Base-by-base conservation (phyloP, 2,113 vertebrate species). In the Carassius carassius region DNA sequence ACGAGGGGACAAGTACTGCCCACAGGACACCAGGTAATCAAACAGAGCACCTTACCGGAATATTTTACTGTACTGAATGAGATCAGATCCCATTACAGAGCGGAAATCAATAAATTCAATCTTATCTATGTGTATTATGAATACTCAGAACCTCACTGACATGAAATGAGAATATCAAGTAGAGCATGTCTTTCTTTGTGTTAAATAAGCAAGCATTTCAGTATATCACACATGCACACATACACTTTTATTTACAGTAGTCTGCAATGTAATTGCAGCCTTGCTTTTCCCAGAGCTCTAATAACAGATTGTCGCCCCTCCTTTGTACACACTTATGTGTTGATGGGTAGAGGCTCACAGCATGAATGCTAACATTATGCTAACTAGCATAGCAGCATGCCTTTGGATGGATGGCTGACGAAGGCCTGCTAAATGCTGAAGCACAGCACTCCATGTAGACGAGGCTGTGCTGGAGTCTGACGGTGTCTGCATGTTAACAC, bases 1-100 rank as follows among this genome's bases (percentile, higher is more conserved):
- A 96, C 88, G 96, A 96, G 82, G 95, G 94, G 60, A 97, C 96
- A 78, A 96, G 95, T 17, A 94, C 96, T 29, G 94, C 93, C 17
- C 94, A 95, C 0, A 93, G 91, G 90, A 80, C 92, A n/a, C 93
- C 94, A 87, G 87, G 90, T 90, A 88, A 82, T 7, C 80, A 72
- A 63, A 47, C 75, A 65, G 3, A 62, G 51, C 25, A 51, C 21
- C 17, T 54, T 65, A 47, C 74, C 47, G 29, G 25, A 65, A 74
- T 79, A 65, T 49, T 58, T 35, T 10, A 60, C 10, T 58, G 60
- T 14, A 60, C 12, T 62, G 25, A 29, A 41, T 65, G 1, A 37
- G 35, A 47, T 12, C 17, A 77, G 37, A 29, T 12, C 51, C 29
- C 62, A 23, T 65, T 69, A 56, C 63, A 51, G 25, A 73, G 11